A percentile compares a stretch with the other conserved stretches of the same genome.
phyloP scores from a whole-genome alignment of 2,888 invertebrate genomes.

The Anaspis maculata region DNA sequence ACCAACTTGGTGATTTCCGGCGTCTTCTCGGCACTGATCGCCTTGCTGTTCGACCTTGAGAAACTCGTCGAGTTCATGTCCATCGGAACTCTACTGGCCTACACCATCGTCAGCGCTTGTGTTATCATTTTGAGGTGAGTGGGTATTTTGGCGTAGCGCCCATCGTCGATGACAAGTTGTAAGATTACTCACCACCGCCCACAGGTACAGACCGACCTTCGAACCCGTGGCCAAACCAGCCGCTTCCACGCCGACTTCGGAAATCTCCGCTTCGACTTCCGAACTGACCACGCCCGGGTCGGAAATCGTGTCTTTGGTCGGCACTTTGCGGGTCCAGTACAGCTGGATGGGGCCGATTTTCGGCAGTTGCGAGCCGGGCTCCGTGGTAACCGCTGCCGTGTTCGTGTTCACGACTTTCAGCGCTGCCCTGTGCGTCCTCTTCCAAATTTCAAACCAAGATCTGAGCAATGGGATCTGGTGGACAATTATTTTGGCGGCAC shows the following conservation, averaged over 20 bases:
- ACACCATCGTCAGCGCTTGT: slow-evolving; percentile 85
- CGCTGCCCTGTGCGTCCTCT: slow-evolving; percentile 60
- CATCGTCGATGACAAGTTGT: too few species aligned
- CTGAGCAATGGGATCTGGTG: slow-evolving; percentile 54
- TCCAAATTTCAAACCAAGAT: slow-evolving; percentile 49
- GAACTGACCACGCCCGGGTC: slow-evolving; percentile 37
- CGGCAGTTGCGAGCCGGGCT: slow-evolving; percentile 68
- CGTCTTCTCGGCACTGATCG: slow-evolving; percentile 65
- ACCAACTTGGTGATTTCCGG: slow-evolving; percentile 72
- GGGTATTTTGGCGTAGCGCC: too few species aligned
- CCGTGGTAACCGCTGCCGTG: slow-evolving; percentile 64
- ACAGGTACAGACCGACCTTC: slow-evolving; percentile 48
- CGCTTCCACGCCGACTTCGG: slow-evolving; percentile 35
- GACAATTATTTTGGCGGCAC: slow-evolving; percentile 55
- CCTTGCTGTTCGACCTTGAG: slow-evolving; percentile 78
- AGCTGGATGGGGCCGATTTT: slow-evolving; percentile 65
- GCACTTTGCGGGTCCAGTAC: slow-evolving; percentile 64
- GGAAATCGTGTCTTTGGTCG: slow-evolving; percentile 52
- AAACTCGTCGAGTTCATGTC: slow-evolving; percentile 93
- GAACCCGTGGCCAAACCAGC: slow-evolving; percentile 24
- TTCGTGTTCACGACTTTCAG: slow-evolving; percentile 59
- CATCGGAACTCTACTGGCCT: slow-evolving; percentile 79
- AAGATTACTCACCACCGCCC: too few species aligned
- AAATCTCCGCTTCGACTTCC: slow-evolving; percentile 36
- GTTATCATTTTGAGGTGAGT: slow-evolving; percentile 82